Evolutionary conservation across 2,888 invertebrate species (phyloP).

Genomic region (Andrena trimmerana): DNA sequence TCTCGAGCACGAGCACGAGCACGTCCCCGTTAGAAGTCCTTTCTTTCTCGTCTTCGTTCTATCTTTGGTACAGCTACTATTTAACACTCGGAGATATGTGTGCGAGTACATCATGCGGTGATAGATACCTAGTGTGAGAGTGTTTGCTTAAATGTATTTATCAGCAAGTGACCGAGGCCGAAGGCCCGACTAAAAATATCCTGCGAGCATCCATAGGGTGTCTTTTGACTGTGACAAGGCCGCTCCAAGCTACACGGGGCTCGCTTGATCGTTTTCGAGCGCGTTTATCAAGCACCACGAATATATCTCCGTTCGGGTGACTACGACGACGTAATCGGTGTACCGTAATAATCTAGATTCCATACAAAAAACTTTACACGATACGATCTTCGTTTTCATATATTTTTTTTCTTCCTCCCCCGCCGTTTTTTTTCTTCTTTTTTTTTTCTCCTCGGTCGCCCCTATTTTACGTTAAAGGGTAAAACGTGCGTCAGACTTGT

Average conservation of each 20-base stretch:
- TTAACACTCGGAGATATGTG: conserved; percentile 52
- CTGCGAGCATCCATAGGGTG: conserved; percentile 23
- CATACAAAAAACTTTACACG: conserved; percentile 29
- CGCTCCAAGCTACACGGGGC: conserved; percentile 48
- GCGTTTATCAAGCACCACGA: not conserved
- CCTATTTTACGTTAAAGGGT: conserved; percentile 16
- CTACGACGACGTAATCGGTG: conserved; percentile 32
- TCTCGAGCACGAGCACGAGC: not conserved
- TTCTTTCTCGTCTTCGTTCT: conserved; percentile 14
- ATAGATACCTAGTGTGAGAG: conserved; percentile 38
- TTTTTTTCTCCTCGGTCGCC: not conserved
- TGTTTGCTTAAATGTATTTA: conserved; percentile 40
- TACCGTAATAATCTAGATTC: conserved; percentile 30
- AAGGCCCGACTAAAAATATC: conserved; percentile 35
- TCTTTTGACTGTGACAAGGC: conserved; percentile 50
- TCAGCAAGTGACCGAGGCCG: conserved; percentile 37
- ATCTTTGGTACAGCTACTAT: not conserved
- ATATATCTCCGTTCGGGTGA: not conserved
- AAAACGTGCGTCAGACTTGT: conserved; percentile 51
- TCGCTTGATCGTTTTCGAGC: conserved; percentile 31
- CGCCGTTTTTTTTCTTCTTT: no score
- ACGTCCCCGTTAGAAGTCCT: not conserved
- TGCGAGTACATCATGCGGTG: conserved; percentile 48
- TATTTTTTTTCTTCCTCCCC: not conserved
- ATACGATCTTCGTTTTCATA: conserved; percentile 12